A percentile compares a stretch with the other conserved stretches of the same genome.
Conservation (phyloP, 1,140 invertebrate genomes). For the Eurosta solidaginis region DNA sequence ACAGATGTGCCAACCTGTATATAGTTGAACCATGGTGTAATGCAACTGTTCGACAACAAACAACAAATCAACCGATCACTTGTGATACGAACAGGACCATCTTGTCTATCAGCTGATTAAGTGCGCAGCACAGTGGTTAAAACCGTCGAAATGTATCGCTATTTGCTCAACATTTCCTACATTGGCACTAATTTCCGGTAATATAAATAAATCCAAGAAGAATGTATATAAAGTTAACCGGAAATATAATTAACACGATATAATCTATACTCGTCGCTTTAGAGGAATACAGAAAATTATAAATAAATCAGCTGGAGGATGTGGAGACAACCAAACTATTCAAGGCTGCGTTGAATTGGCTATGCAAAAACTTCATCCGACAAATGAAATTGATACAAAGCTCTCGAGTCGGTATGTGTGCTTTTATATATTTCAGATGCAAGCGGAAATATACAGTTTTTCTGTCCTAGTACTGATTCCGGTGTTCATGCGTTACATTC, state of each 20-base stretch:
- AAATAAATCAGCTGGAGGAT: conserved; percentile 42
- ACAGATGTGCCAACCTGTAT: too few species aligned
- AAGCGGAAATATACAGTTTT: not conserved
- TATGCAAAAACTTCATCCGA: conserved; percentile 61
- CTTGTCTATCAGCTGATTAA: not conserved
- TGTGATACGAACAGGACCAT: too few species aligned
- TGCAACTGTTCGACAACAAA: too few species aligned
- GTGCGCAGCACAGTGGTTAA: conserved; percentile 6
- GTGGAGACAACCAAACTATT: conserved; percentile 64
- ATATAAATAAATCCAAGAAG: too few species aligned
- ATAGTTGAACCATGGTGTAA: too few species aligned
- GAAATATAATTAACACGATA: not conserved
- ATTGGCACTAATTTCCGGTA: conserved; percentile 68
- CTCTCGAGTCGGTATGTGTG: conserved; percentile 69
- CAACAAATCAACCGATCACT: not conserved
- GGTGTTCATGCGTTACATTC: conserved; percentile 72
- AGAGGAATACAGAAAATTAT: conserved; percentile 65
- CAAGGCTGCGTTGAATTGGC: conserved; percentile 70
- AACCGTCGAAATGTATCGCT: conserved; percentile 63
- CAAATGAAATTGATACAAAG: conserved; percentile 61
- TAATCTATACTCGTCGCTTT: conserved; percentile 30
- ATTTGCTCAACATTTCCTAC: conserved; percentile 67
- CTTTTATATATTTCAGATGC: not conserved
- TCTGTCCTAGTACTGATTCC: conserved; percentile 68
- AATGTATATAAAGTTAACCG: not conserved